These are phyloP conservation scores for Lophius piscatorius DNA, from an alignment of 2,113 vertebrate species.

Conservation along the genomic window DNA sequence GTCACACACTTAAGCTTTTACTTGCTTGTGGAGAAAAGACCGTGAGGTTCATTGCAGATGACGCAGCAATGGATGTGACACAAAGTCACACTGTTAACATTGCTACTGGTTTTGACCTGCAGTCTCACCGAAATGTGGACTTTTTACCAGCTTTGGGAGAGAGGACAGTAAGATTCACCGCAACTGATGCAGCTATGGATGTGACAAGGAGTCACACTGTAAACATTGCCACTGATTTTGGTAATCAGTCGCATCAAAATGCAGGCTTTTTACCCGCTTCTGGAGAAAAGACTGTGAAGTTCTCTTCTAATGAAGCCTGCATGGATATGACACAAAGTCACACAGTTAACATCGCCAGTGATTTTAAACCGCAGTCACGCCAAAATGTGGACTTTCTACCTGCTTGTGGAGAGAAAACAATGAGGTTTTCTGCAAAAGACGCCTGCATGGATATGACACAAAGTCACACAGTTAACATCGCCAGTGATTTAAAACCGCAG, in stretches of 20 bases:
- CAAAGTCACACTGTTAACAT: conserved; percentile 6
- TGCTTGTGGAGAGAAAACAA: conserved; percentile 31
- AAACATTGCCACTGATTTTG: conserved; percentile 17
- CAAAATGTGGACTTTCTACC: too few species aligned
- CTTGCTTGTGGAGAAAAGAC: conserved; percentile 16
- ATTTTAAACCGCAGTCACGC: too few species aligned
- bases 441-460: conserved; percentile 43
- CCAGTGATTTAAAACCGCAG: background rate
- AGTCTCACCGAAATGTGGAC: background rate
- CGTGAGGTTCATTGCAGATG: conserved; percentile 7
- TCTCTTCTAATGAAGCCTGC: background rate
- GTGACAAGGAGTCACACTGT: background rate
- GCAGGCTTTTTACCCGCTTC: too few species aligned
- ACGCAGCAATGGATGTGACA: conserved; percentile 24
- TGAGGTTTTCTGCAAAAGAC: conserved; percentile 35
- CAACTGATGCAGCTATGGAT: conserved; percentile 18
- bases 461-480: conserved; percentile 36
- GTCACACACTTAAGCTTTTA: background rate
- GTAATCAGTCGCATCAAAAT: too few species aligned
- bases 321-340: conserved; percentile 19
- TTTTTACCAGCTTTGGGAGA: background rate
- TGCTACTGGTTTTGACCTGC: background rate
- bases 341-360: conserved; percentile 2
- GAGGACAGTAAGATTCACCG: conserved; percentile 18
- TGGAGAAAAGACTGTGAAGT: conserved; percentile 29